phyloP scores from a whole-genome alignment of 2,113 vertebrate species.

The Forbesichthys papilliferus region DNA sequence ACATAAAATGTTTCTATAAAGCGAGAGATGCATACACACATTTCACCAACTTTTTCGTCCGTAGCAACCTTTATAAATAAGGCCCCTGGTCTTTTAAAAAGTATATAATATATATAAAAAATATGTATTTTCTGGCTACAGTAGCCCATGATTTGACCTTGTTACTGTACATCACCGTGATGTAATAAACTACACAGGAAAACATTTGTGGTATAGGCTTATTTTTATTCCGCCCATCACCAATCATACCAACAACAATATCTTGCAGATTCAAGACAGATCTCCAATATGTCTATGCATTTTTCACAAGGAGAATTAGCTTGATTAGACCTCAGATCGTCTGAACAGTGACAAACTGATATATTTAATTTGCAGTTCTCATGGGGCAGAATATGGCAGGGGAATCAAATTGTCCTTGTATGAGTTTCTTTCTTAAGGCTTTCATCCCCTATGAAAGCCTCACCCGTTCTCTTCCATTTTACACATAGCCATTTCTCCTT shows the following conservation, averaged over 20 bases:
- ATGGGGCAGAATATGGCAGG: conserved; percentile 20
- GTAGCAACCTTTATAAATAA: too few relatives aligned
- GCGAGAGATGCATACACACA: too few relatives aligned
- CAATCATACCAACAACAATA: conserved; percentile 12
- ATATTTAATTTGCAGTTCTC: conserved; percentile 58
- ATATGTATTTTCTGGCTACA: too few relatives aligned
- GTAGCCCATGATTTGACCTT: too few relatives aligned
- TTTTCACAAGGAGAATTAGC: conserved; percentile 38
- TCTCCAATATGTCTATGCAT: conserved; percentile 24
- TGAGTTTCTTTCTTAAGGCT: conserved; percentile 49
- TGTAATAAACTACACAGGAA: too few relatives aligned
- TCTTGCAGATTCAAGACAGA: conserved; percentile 40
- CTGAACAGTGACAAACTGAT: conserved; percentile 58
- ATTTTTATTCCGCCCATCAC: not conserved
- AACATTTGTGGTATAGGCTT: too few relatives aligned
- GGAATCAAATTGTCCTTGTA: conserved; percentile 62
- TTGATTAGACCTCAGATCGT: conserved; percentile 34
- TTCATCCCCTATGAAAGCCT: conserved; percentile 58
- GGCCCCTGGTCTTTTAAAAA: too few relatives aligned
- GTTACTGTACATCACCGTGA: too few relatives aligned
- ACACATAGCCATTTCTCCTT: conserved; percentile 46
- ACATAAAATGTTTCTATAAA: too few relatives aligned
- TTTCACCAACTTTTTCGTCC: too few relatives aligned
- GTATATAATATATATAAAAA: too few relatives aligned
- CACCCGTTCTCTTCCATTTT: conserved; percentile 44